phyloP scores from a whole-genome alignment of 2,888 invertebrate genomes.

The Ptilodon capucinus region DNA sequence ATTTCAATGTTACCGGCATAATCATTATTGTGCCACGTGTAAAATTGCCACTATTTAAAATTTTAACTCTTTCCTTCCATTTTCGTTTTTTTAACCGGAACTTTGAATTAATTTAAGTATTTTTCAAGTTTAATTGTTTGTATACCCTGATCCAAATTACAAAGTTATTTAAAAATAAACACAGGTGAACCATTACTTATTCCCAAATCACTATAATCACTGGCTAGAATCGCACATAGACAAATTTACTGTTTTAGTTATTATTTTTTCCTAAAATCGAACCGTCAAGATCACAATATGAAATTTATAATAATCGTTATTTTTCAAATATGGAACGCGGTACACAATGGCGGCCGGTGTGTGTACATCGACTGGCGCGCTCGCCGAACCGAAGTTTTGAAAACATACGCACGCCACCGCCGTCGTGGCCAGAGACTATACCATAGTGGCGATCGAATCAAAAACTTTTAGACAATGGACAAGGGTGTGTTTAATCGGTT shows the following conservation, averaged over 20 bases:
- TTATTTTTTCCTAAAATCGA: constrained; percentile 17
- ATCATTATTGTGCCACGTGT: no score
- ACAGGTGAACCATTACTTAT: not conserved
- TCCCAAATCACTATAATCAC: not conserved
- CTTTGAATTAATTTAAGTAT: no score
- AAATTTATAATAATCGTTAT: constrained; percentile 26
- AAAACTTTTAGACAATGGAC: constrained; percentile 36
- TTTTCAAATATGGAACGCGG: constrained; percentile 36
- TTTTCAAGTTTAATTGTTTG: no score
- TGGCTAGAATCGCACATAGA: not conserved
- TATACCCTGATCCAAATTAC: no score
- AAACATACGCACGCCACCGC: constrained; percentile 36
- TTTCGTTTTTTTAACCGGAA: no score
- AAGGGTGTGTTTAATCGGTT: constrained; percentile 10
- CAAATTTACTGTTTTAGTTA: no score
- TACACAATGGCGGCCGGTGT: constrained; percentile 39
- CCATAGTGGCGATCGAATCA: constrained; percentile 23
- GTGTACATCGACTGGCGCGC: constrained; percentile 20
- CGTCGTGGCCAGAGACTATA: constrained; percentile 35
- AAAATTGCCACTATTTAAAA: no score
- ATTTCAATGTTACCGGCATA: not conserved
- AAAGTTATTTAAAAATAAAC: no score
- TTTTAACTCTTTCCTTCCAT: no score
- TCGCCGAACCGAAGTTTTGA: constrained; percentile 29
- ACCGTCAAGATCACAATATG: constrained; percentile 24